A percentile compares a stretch with the other conserved stretches of the same genome.
Conservation (phyloP, 2,888 invertebrate genomes). For the Lasioglossum oenotherae region DNA sequence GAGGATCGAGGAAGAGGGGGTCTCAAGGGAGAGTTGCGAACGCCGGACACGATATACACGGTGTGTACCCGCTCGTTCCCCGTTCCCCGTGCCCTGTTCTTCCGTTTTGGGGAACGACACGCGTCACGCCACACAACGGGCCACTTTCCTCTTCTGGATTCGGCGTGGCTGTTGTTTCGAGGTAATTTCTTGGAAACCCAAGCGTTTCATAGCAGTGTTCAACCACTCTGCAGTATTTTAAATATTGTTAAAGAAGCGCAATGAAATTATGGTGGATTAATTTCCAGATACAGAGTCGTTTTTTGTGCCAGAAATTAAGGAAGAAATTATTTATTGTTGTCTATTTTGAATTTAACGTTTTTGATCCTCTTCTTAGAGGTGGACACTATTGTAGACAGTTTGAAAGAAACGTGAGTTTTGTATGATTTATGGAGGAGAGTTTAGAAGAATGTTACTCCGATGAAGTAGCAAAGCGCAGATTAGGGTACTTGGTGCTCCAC, state of each 20-base stretch:
- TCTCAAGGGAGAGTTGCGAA: conserved; percentile 27
- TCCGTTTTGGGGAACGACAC: conserved; percentile 44
- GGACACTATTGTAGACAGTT: no score
- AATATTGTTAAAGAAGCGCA: neutral
- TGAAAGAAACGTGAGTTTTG: no score
- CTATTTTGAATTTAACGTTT: no score
- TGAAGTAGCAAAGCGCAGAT: neutral
- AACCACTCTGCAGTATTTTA: neutral
- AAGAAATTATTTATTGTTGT: no score
- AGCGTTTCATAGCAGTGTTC: neutral
- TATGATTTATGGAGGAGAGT: no score
- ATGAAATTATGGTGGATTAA: neutral
- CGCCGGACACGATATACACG: conserved; percentile 23
- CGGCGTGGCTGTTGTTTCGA: neutral
- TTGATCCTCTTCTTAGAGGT: no score
- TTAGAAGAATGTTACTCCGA: neutral
- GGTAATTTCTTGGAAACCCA: neutral
- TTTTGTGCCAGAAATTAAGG: no score
- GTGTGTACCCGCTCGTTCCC: conserved; percentile 11
- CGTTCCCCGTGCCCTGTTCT: conserved; percentile 11
- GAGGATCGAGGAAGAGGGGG: conserved; percentile 45
- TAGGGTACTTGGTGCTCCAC: neutral
- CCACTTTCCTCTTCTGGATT: conserved; percentile 31
- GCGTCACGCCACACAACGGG: conserved; percentile 30
- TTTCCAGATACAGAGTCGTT: neutral